A percentile compares a stretch with the other conserved stretches of the same genome.
These are phyloP conservation scores for Trissolcus japonicus DNA, from an alignment of 2,888 invertebrate species.

Conservation along the genomic window DNA sequence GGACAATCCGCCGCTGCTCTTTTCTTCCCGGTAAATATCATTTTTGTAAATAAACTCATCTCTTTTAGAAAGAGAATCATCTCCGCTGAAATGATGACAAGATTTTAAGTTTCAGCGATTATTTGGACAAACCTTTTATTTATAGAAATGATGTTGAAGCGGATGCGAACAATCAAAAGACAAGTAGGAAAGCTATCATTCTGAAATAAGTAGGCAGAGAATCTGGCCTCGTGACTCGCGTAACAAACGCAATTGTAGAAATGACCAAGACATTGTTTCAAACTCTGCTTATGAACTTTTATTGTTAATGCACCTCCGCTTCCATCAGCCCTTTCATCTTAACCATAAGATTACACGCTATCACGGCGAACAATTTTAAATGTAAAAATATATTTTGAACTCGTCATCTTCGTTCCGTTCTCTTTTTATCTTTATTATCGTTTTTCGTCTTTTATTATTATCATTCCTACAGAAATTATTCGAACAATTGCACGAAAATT, in stretches of 20 bases:
- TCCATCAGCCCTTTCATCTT: slow-evolving; percentile 40
- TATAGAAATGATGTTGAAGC: slow-evolving; percentile 16
- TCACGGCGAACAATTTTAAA: slow-evolving; percentile 36
- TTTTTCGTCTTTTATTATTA: slow-evolving; percentile 10
- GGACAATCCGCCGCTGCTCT: slow-evolving; percentile 76
- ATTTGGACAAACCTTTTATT: too few relatives aligned
- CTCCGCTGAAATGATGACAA: not conserved
- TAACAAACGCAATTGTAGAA: slow-evolving; percentile 69
- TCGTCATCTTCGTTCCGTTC: slow-evolving; percentile 36
- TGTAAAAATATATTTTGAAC: too few relatives aligned
- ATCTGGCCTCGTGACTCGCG: slow-evolving; percentile 67
- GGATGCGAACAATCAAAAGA: slow-evolving; percentile 54
- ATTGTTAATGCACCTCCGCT: slow-evolving; percentile 39
- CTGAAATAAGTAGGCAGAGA: slow-evolving; percentile 58
- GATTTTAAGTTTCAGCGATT: slow-evolving; percentile 46
- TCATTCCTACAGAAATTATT: too few relatives aligned
- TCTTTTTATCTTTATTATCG: too few relatives aligned
- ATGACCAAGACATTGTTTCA: slow-evolving; percentile 62
- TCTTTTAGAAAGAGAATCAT: not conserved
- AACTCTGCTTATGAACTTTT: slow-evolving; percentile 53
- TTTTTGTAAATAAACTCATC: not conserved
- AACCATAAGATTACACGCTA: slow-evolving; percentile 39
- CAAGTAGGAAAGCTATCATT: slow-evolving; percentile 60
- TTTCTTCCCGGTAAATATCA: slow-evolving; percentile 65
- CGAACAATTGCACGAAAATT: too few relatives aligned